Conservation (phyloP, 2,888 invertebrate genomes). For the Diloba caeruleocephala region DNA sequence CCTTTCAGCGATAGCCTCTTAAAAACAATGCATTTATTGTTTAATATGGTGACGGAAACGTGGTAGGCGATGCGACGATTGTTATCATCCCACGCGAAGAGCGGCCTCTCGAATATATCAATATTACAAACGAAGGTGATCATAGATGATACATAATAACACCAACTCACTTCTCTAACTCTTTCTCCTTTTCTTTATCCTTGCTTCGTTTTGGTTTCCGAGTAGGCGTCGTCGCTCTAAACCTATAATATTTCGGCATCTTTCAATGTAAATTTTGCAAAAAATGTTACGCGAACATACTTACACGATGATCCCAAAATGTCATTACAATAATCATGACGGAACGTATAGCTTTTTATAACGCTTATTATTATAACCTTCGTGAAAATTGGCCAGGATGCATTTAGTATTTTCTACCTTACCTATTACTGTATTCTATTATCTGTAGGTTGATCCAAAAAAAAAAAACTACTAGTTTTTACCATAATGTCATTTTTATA, state of each 20-base stretch:
- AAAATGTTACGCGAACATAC: constrained; percentile 58
- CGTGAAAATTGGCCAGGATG: constrained; percentile 18
- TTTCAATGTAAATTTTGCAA: constrained; percentile 75
- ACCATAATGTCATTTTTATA: constrained; percentile 20
- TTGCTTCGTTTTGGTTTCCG: constrained; percentile 71
- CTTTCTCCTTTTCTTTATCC: constrained; percentile 70
- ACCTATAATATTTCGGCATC: constrained; percentile 85
- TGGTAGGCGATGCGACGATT: too few species aligned
- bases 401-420: not conserved
- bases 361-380: too few species aligned
- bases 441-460: constrained; percentile 1
- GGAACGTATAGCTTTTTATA: constrained; percentile 13
- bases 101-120: too few species aligned
- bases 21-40: too few species aligned
- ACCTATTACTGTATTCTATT: not conserved
- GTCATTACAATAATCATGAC: constrained; percentile 57
- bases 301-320: constrained; percentile 56
- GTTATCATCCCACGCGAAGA: too few species aligned
- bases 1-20: too few species aligned
- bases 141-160: not conserved
- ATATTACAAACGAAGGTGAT: too few species aligned
- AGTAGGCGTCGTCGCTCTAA: constrained; percentile 76
- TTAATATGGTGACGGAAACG: too few species aligned
- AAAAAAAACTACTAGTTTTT: constrained; percentile 3
- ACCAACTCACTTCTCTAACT: constrained; percentile 63